These are phyloP conservation scores for Odontophorus gujanensis DNA, from an alignment of 2,113 vertebrate species.

Conservation along the genomic window DNA sequence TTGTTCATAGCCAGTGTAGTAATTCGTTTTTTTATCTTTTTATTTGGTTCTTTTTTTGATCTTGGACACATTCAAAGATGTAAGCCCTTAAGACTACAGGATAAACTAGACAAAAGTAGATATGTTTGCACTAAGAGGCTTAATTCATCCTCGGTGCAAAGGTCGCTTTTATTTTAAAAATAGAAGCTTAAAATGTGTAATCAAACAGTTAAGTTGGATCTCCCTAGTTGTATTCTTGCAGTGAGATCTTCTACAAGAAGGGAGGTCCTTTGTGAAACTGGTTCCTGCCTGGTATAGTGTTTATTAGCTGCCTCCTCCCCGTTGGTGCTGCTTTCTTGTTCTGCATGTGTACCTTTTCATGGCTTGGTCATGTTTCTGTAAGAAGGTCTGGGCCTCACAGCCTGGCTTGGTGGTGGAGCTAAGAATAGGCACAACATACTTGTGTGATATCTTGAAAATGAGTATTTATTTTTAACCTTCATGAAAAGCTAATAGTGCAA, in stretches of 20 bases:
- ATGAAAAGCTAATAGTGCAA: not conserved
- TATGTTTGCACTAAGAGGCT: conserved; percentile 61
- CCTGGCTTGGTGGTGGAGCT: not conserved
- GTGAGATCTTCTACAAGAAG: not conserved
- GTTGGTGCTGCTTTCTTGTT: not conserved
- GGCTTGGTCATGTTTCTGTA: not conserved
- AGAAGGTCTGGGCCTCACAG: not conserved
- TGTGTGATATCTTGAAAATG: not conserved
- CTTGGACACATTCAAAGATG: conserved; percentile 43
- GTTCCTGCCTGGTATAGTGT: not conserved
- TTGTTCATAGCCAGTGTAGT: not conserved
- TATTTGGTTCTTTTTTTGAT: conserved; percentile 57
- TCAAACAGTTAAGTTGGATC: not conserved
- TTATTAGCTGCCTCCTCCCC: not conserved
- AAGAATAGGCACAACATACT: not conserved
- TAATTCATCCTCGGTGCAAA: conserved; percentile 55
- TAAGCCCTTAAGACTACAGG: conserved; percentile 65
- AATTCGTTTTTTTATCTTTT: conserved; percentile 30
- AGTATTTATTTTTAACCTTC: not conserved
- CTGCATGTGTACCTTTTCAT: accelerated
- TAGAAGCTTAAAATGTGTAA: conserved; percentile 48
- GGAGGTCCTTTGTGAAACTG: not conserved
- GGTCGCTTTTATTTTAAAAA: conserved; percentile 66
- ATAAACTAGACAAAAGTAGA: conserved; percentile 65
- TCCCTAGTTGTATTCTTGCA: not conserved